Evolutionary conservation across 2,888 invertebrate genomes (phyloP).

Genomic region (Amphimallon solstitiale): DNA sequence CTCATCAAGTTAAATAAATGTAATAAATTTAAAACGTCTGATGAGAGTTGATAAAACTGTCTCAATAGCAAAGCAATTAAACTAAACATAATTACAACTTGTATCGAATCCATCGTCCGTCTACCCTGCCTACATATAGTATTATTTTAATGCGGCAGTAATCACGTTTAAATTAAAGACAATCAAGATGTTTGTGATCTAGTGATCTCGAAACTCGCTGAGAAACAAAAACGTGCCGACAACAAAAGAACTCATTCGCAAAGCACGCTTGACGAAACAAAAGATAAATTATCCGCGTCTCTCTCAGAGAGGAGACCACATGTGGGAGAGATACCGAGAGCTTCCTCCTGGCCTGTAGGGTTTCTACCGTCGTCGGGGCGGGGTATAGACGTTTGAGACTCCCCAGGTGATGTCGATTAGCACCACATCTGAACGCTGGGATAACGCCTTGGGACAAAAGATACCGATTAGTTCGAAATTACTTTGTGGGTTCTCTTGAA

Average conservation of each 20-base stretch:
- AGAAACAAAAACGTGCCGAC: slow-evolving; percentile 53
- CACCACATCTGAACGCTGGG: slow-evolving; percentile 49
- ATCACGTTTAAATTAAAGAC: slow-evolving; percentile 30
- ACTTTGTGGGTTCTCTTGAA: slow-evolving; percentile 40
- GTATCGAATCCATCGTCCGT: slow-evolving; percentile 14
- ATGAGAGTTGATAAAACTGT: too few relatives aligned
- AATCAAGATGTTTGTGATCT: slow-evolving; percentile 40
- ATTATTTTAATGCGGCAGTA: slow-evolving; percentile 24
- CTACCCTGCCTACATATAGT: background rate
- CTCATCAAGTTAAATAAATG: too few relatives aligned
- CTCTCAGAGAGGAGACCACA: slow-evolving; percentile 48
- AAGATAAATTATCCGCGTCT: slow-evolving; percentile 57
- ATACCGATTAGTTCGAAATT: slow-evolving; percentile 50
- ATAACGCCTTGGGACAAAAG: slow-evolving; percentile 48
- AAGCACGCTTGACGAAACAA: slow-evolving; percentile 54
- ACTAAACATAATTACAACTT: slow-evolving; percentile 25
- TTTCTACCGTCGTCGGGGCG: slow-evolving; percentile 28
- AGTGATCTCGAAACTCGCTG: slow-evolving; percentile 47
- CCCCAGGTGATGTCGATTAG: slow-evolving; percentile 56
- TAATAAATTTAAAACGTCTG: too few relatives aligned
- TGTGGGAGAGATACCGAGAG: slow-evolving; percentile 46
- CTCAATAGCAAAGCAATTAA: slow-evolving; percentile 7
- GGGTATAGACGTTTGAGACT: slow-evolving; percentile 48
- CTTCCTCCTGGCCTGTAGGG: slow-evolving; percentile 28
- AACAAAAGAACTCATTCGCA: slow-evolving; percentile 54